These are phyloP conservation scores for Climacteris rufus DNA, from an alignment of 2,113 vertebrate species.

Conservation along the genomic window DNA sequence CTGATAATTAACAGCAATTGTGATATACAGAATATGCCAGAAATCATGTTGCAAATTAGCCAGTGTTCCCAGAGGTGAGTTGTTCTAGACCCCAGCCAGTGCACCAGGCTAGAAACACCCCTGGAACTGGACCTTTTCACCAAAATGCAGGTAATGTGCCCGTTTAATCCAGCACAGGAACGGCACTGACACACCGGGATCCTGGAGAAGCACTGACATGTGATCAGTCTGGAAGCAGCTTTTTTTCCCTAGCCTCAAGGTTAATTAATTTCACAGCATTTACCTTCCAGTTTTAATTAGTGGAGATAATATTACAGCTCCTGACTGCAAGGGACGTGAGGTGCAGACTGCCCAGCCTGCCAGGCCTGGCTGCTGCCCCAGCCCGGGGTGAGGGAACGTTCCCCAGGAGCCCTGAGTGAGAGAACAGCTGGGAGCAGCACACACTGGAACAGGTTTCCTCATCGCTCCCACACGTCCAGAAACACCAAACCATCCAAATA, in stretches of 20 bases:
- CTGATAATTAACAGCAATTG: not conserved
- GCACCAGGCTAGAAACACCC: not conserved
- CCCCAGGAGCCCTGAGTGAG: constrained; percentile 66
- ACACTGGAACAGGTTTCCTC: not conserved
- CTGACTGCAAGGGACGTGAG: not conserved
- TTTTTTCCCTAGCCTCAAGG: not conserved
- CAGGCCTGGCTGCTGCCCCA: not conserved
- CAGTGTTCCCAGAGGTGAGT: not conserved
- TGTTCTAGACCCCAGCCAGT: not conserved
- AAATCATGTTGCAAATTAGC: not conserved
- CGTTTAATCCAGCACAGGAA: not conserved
- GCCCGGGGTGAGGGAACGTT: not conserved
- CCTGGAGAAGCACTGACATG: not conserved
- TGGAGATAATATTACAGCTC: not conserved
- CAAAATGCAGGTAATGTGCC: not conserved
- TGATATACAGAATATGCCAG: not conserved
- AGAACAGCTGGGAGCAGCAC: not conserved
- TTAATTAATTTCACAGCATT: not conserved
- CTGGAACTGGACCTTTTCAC: not conserved
- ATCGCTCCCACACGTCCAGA: not conserved
- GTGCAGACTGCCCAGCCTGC: not conserved
- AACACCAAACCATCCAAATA: not conserved
- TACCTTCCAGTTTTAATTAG: not conserved
- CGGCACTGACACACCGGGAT: not conserved
- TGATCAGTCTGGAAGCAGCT: not conserved